Conservation (phyloP, 2,797 vertebrate genomes). For the Sebastes matsubarae region DNA sequence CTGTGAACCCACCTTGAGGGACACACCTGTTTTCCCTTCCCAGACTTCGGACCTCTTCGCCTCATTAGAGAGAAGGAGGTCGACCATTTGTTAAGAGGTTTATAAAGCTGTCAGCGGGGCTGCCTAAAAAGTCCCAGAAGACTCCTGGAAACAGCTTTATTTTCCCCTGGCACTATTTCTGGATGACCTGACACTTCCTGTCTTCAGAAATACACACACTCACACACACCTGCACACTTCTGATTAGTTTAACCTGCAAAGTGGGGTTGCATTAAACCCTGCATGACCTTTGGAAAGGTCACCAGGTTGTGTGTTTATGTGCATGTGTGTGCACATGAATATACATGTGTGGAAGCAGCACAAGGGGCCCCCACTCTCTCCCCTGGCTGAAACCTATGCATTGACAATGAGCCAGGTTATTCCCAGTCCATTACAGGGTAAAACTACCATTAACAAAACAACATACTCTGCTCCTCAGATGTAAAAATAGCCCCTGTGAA, state of each 20-base stretch:
- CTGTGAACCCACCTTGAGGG: slow-evolving; percentile 43
- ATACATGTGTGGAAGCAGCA: slow-evolving; percentile 32
- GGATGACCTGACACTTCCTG: slow-evolving; percentile 71
- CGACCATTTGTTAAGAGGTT: slow-evolving; percentile 71
- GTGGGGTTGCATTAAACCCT: slow-evolving; percentile 50
- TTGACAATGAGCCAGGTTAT: slow-evolving; percentile 70
- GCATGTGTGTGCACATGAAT: slow-evolving; percentile 30
- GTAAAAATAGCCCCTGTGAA: slow-evolving; percentile 73
- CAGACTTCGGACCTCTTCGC: slow-evolving; percentile 40
- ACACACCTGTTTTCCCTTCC: slow-evolving; percentile 74
- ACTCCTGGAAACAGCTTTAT: slow-evolving; percentile 64
- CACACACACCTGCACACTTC: slow-evolving; percentile 32
- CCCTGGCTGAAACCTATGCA: slow-evolving; percentile 57
- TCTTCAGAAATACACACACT: slow-evolving; percentile 14
- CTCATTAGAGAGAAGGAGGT: slow-evolving; percentile 71
- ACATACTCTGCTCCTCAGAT: slow-evolving; percentile 61
- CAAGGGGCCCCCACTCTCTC: not conserved
- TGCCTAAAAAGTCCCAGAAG: slow-evolving; percentile 72
- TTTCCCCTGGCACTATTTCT: slow-evolving; percentile 57
- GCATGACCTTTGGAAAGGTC: slow-evolving; percentile 55
- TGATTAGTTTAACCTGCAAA: slow-evolving; percentile 58
- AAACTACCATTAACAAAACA: slow-evolving; percentile 76
- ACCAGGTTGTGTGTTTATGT: slow-evolving; percentile 8
- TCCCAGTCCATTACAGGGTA: slow-evolving; percentile 69
- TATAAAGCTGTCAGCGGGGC: slow-evolving; percentile 76